Evolutionary conservation across 2,797 vertebrate species (phyloP).

Genomic region (Enteromius radiatus): DNA sequence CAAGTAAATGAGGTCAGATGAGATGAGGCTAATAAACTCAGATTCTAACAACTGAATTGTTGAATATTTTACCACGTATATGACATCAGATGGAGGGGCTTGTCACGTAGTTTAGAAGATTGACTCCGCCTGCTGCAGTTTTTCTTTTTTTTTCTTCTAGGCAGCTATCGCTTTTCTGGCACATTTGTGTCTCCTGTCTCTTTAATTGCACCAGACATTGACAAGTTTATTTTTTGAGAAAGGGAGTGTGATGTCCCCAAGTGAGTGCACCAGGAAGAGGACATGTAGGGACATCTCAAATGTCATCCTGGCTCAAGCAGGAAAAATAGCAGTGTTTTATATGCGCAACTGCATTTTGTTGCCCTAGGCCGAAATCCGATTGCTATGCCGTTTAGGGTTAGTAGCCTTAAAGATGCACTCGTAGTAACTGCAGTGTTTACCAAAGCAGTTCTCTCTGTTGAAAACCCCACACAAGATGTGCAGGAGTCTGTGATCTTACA

Average conservation of each 20-base stretch:
- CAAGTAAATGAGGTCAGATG: conserved; percentile 78
- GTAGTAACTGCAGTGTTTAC: conserved; percentile 18
- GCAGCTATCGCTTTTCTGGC: conserved; percentile 54
- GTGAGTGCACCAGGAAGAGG: conserved; percentile 20
- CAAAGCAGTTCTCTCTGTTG: background rate
- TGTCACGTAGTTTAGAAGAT: conserved; percentile 51
- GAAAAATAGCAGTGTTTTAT: conserved; percentile 34
- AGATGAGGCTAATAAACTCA: conserved; percentile 72
- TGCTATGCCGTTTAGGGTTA: conserved; percentile 35
- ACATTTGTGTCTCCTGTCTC: conserved; percentile 63
- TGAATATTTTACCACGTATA: conserved; percentile 65
- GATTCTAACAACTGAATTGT: conserved; percentile 64
- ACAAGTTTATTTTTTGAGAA: conserved; percentile 49
- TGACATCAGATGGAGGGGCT: conserved; percentile 39
- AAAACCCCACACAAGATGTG: background rate
- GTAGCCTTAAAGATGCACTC: conserved; percentile 20
- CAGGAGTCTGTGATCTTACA: conserved; percentile 20
- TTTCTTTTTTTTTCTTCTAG: conserved; percentile 5
- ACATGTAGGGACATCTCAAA: conserved; percentile 46
- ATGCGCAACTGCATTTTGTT: conserved; percentile 44
- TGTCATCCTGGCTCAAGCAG: conserved; percentile 37
- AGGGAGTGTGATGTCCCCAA: conserved; percentile 27
- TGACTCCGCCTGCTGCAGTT: conserved; percentile 35
- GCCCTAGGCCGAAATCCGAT: conserved; percentile 23
- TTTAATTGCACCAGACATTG: conserved; percentile 64